These are phyloP conservation scores for Polypedilum pembai DNA, from an alignment of 1,140 invertebrate genomes.

Conservation along the genomic window DNA sequence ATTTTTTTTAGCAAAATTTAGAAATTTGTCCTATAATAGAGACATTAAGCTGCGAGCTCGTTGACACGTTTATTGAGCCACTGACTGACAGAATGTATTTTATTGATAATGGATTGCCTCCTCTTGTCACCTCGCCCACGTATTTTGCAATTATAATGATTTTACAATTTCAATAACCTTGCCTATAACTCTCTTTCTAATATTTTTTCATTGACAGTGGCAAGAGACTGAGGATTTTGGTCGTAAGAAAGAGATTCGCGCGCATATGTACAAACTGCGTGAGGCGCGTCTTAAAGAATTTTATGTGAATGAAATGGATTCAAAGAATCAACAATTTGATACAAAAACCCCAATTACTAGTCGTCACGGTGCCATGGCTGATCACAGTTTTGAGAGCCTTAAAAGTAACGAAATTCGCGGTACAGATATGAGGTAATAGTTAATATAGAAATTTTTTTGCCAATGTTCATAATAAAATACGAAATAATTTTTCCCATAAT, in stretches of 20 bases:
- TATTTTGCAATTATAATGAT: not conserved
- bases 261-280: constrained; percentile 71
- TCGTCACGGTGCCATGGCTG: constrained; percentile 57
- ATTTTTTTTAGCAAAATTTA: not conserved
- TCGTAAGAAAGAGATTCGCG: constrained; percentile 73
- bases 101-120: not conserved
- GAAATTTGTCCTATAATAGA: constrained; percentile 21
- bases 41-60: not conserved
- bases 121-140: not conserved
- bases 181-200: not conserved
- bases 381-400: constrained; percentile 65
- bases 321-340: constrained; percentile 32
- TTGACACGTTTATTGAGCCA: not conserved
- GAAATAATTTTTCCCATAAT: not conserved
- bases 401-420: constrained; percentile 69
- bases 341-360: constrained; percentile 42
- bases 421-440: constrained; percentile 53
- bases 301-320: constrained; percentile 46
- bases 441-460: not conserved
- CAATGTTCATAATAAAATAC: constrained; percentile 6
- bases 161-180: not conserved
- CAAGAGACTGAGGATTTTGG: constrained; percentile 77
- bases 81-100: not conserved
- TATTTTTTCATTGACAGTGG: constrained; percentile 54
- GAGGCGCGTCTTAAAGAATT: constrained; percentile 66